Conservation (phyloP, 2,797 vertebrate species). For the Syngnathus acus region DNA sequence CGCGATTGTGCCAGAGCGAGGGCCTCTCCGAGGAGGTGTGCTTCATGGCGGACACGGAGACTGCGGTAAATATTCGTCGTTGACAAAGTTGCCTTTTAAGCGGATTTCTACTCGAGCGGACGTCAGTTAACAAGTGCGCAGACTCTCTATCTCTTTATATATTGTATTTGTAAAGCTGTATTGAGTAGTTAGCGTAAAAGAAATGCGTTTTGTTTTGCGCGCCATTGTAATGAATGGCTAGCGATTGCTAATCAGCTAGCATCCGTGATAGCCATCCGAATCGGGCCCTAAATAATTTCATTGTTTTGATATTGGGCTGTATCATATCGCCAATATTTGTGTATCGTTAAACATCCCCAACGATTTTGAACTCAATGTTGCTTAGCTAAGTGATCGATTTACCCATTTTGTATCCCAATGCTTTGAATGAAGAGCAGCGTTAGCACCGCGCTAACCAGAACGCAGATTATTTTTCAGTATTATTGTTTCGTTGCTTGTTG, state of each 20-base stretch:
- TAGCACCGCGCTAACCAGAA: not conserved
- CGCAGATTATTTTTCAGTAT: not conserved
- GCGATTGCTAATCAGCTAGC: constrained; percentile 23
- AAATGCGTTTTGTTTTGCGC: constrained; percentile 19
- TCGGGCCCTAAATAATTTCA: constrained; percentile 16
- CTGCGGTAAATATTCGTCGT: constrained; percentile 64
- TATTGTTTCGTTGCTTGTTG: not conserved
- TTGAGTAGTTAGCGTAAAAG: not conserved
- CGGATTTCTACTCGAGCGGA: not conserved
- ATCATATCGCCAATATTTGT: not conserved
- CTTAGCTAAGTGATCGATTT: not conserved
- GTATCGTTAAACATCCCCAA: not conserved
- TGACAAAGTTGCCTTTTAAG: constrained; percentile 10
- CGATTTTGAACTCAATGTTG: too few relatives aligned
- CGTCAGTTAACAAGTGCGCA: not conserved
- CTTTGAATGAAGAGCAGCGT: constrained; percentile 1
- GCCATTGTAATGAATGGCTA: constrained; percentile 32
- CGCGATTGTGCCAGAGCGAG: constrained; percentile 32
- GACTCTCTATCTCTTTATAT: not conserved
- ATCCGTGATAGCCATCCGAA: not conserved
- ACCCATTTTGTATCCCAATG: not conserved
- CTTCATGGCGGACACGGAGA: constrained; percentile 72
- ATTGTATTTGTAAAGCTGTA: not conserved
- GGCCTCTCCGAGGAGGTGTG: constrained; percentile 56
- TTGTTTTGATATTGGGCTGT: not conserved